Conservation (phyloP, 2,888 invertebrate genomes). For the Tetragonisca angustula region DNA sequence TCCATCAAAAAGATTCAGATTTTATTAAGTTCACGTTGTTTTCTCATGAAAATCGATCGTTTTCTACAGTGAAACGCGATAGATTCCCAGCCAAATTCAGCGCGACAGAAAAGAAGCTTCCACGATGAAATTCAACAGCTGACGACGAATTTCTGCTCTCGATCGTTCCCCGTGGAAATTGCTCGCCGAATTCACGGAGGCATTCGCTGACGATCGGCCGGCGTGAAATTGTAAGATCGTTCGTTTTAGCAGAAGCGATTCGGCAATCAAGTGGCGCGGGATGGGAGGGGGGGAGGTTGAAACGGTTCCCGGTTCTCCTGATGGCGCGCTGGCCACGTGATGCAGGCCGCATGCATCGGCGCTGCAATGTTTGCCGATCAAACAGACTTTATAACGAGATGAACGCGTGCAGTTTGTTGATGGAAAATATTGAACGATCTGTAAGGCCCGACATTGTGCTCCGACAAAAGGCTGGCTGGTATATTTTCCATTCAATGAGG, state of each 20-base stretch:
- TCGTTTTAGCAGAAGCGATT: slow-evolving; percentile 36
- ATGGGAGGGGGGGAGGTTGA: neutral
- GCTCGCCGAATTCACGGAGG: neutral
- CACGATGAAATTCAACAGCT: too few relatives aligned
- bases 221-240: slow-evolving; percentile 33
- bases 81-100: too few relatives aligned
- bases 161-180: too few relatives aligned
- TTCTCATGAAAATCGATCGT: too few relatives aligned
- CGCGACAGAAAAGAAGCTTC: too few relatives aligned
- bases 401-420: slow-evolving; percentile 71
- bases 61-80: too few relatives aligned
- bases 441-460: slow-evolving; percentile 71
- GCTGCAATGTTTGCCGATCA: slow-evolving; percentile 72
- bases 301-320: slow-evolving; percentile 29
- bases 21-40: too few relatives aligned
- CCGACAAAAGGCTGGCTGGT: slow-evolving; percentile 67
- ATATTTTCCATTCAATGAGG: slow-evolving; percentile 56
- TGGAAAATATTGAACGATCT: slow-evolving; percentile 73
- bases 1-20: too few relatives aligned
- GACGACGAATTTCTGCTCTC: too few relatives aligned
- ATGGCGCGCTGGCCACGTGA: slow-evolving; percentile 42
- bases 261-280: slow-evolving; percentile 43
- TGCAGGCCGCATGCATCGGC: slow-evolving; percentile 60
- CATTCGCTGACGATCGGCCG: neutral
- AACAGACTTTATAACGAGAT: slow-evolving; percentile 78